Conservation (phyloP, 2,113 vertebrate species). For the Microtus oregoni region DNA sequence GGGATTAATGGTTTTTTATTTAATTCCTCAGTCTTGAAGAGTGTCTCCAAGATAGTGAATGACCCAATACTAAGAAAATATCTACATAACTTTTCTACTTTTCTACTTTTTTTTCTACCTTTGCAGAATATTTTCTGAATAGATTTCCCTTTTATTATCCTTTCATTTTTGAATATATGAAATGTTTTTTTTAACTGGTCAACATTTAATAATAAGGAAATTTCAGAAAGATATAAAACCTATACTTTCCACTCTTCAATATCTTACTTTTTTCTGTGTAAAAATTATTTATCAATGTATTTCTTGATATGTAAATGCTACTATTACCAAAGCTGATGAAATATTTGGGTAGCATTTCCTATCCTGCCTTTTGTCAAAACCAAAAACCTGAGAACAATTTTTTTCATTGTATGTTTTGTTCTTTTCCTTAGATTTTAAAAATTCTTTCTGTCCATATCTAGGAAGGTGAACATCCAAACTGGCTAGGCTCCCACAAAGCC, state of each 20-base stretch:
- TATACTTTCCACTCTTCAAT: background rate
- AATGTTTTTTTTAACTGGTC: background rate
- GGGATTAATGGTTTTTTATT: background rate
- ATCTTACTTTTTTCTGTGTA: background rate
- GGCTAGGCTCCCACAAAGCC: no score
- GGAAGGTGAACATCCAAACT: no score
- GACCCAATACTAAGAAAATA: background rate
- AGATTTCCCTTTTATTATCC: background rate
- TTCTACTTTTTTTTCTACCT: background rate
- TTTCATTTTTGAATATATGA: constrained; percentile 34
- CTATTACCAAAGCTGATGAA: background rate
- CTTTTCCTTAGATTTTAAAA: constrained; percentile 12
- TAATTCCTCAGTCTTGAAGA: background rate
- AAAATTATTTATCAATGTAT: background rate
- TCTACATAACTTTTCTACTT: background rate
- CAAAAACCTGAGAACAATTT: background rate
- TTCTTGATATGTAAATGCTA: background rate
- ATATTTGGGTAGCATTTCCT: background rate
- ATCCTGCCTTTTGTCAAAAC: background rate
- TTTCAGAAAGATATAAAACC: background rate
- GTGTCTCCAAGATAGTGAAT: background rate
- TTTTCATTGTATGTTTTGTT: background rate
- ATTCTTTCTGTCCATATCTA: no score
- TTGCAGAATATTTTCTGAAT: background rate
- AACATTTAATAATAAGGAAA: background rate